Evolutionary conservation across 2,113 vertebrate species (phyloP).

Genomic region (Austrofundulus limnaeus): DNA sequence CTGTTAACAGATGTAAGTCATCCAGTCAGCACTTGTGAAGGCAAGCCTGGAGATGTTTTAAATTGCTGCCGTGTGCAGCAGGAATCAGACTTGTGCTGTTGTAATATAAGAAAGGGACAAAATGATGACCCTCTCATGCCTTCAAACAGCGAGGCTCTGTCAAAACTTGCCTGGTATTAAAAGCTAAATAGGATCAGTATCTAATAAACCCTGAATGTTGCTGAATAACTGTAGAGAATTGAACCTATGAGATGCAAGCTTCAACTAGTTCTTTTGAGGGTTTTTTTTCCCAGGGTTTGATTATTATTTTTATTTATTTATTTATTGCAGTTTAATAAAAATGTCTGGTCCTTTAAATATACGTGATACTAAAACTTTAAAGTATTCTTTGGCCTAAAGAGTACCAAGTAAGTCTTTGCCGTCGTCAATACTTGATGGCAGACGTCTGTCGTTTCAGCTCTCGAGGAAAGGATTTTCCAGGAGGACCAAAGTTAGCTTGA

Average conservation of each 20-base stretch:
- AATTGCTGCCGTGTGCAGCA: slow-evolving; percentile 44
- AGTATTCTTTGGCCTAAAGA: too few relatives aligned
- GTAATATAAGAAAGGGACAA: slow-evolving; percentile 55
- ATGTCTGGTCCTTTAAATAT: too few relatives aligned
- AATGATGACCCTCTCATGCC: slow-evolving; percentile 34
- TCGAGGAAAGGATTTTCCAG: too few relatives aligned
- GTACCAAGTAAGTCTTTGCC: too few relatives aligned
- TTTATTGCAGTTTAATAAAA: too few relatives aligned
- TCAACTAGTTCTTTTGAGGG: not conserved
- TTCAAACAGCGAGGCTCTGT: slow-evolving; percentile 22
- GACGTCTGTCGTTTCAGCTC: too few relatives aligned
- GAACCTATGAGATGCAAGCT: not conserved
- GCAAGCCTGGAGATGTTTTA: slow-evolving; percentile 57
- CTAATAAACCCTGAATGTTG: slow-evolving; percentile 7
- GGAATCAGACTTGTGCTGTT: slow-evolving; percentile 47
- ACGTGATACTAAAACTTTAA: too few relatives aligned
- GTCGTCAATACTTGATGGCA: too few relatives aligned
- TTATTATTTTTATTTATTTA: too few relatives aligned
- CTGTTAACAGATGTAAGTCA: slow-evolving; percentile 53
- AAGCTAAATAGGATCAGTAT: slow-evolving; percentile 9
- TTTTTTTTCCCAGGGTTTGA: too few relatives aligned
- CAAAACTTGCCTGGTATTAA: slow-evolving; percentile 31
- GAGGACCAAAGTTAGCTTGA: too few relatives aligned
- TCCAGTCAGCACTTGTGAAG: slow-evolving; percentile 56
- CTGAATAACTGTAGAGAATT: not conserved